Percentiles rank a stretch among this genome's conserved stretches.
Evolutionary conservation across 2,888 invertebrate genomes (phyloP).

Genomic region (Elysia crispata): DNA sequence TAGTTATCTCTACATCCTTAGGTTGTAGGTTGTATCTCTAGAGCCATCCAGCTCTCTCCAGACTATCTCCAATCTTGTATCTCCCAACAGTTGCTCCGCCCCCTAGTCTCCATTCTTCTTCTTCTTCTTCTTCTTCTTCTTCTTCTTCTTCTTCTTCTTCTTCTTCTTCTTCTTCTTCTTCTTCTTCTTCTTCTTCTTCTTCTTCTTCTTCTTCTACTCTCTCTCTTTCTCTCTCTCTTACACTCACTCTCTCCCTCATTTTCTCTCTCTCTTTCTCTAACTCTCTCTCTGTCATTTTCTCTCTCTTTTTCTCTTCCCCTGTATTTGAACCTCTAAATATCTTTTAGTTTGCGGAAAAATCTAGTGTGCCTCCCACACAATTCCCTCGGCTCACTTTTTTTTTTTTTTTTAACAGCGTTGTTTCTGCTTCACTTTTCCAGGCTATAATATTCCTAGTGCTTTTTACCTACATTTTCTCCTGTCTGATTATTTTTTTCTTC

Average conservation of each 20-base stretch:
- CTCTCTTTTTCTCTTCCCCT: neutral
- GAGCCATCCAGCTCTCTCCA: neutral
- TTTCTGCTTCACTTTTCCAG: no score
- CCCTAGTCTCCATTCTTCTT: neutral
- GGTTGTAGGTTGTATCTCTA: no score
- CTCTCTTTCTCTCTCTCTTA: slow-evolving; percentile 12
- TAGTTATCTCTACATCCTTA: no score
- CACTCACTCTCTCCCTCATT: neutral
- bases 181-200: neutral
- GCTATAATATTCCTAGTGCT: no score
- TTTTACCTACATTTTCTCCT: no score
- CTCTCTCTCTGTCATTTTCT: neutral
- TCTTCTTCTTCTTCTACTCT: neutral
- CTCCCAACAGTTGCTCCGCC: no score
- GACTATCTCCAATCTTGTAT: no score
- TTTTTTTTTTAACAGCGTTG: no score
- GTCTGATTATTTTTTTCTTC: neutral
- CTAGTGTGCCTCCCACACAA: no score
- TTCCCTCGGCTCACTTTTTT: no score
- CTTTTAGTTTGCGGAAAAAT: neutral
- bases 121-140: neutral
- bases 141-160: neutral
- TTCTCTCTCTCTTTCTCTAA: slow-evolving; percentile 9
- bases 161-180: neutral
- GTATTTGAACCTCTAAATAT: neutral